Base-by-base conservation (phyloP, 2,888 invertebrate species). In the Gymnosoma rotundatum region DNA sequence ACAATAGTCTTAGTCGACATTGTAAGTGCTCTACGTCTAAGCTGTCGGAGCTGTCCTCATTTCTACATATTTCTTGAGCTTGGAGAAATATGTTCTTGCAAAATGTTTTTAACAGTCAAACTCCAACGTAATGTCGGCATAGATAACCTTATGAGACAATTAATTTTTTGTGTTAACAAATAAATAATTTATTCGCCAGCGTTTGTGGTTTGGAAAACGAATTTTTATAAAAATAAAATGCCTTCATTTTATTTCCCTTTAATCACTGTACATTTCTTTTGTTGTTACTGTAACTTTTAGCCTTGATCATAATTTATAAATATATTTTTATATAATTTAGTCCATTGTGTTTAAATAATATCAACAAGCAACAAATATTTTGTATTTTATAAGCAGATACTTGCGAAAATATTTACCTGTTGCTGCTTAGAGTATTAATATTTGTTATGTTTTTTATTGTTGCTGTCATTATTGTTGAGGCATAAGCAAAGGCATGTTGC, bases 321-420 rank as follows among this genome's bases (percentile, higher is more conserved):
- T 48, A 58, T 56, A 18, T 10, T 32, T 66, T 72, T 45, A 18
- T 72, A 10, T 50, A 21, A 64, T 78, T 67, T 67, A 60, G 67
- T 50, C 25, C 21, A 52, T 58, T 21, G 8, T 21, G 48, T 1
- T 14, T 14, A 48, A 69, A 76, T 69, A 69, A 61, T 32, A 63
- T 25, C 7, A 36, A 25, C 8, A 32, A 63, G 20, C 70, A 78
- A 63, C 45, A 70, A 63, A 63, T 70, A 45, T 7, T n/a, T 64
- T 52, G 7, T 45, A 42, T 45, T 63, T 48, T 42, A 54, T 60
- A 10, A 70, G 54, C 8, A 60, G 25, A 42, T 52, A 32, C 32
- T 32, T 6, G 7, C 32, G 38, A 50, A 58, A 58, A 25, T 66
- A 50, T 73, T 73, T 67, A 80, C 79, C 79, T 80, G 79, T 80